phyloP scores from a whole-genome alignment of 2,797 vertebrate species.

The Acanthurus leucopareius region DNA sequence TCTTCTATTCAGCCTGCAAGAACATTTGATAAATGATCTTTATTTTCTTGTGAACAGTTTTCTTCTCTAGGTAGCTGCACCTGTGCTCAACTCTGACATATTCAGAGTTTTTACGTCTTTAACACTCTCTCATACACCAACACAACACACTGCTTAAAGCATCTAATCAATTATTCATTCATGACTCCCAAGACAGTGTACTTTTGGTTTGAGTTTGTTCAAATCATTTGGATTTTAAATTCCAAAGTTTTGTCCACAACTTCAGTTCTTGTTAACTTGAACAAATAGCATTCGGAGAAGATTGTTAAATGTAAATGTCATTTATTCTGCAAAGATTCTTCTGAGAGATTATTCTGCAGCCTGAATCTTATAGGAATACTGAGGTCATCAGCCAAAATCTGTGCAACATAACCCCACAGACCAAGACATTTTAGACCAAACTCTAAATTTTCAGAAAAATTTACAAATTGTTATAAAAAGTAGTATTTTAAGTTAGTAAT shows the following conservation, averaged over 20 bases:
- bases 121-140: conserved; percentile 12
- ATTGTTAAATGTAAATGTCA: not conserved
- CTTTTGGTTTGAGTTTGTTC: conserved; percentile 6
- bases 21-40: not conserved
- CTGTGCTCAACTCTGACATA: conserved; percentile 16
- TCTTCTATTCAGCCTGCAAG: not conserved
- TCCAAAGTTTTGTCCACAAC: not conserved
- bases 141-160: conserved; percentile 16
- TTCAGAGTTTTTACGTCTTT: conserved; percentile 19
- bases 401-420: not conserved
- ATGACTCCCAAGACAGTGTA: not conserved
- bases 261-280: not conserved
- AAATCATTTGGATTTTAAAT: conserved; percentile 30
- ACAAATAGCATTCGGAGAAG: not conserved
- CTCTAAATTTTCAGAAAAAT: not conserved
- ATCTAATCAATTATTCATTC: conserved; percentile 52
- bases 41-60: not conserved
- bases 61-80: not conserved
- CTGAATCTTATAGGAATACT: not conserved
- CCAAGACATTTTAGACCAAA: not conserved
- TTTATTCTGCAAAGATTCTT: not conserved
- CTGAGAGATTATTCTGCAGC: too few species aligned
- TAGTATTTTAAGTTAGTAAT: too few species aligned
- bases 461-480: not conserved
- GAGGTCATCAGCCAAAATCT: not conserved